These are phyloP conservation scores for Myotis planiceps DNA, from an alignment of 2,797 vertebrate genomes.

Conservation along the genomic window DNA sequence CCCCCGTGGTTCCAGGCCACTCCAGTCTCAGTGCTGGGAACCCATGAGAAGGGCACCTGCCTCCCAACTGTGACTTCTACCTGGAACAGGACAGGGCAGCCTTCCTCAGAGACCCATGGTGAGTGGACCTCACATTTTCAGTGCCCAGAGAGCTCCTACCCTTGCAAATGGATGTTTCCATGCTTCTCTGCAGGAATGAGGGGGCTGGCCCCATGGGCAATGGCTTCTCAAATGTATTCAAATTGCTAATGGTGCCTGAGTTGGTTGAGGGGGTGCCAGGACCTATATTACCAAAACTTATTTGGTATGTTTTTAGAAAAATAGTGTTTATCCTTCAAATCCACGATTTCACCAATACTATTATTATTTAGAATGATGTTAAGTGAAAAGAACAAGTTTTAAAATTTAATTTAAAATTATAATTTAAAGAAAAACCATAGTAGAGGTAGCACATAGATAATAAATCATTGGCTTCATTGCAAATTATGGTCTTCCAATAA, in stretches of 20 bases:
- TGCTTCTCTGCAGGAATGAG: background rate
- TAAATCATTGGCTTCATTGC: background rate
- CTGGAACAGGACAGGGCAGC: background rate
- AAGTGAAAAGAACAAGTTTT: background rate
- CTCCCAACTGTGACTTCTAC: background rate
- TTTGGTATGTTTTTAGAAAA: background rate
- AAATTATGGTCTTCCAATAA: background rate
- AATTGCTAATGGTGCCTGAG: background rate
- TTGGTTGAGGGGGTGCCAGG: background rate
- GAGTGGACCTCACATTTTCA: background rate
- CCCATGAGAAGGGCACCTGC: background rate
- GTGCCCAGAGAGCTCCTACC: background rate
- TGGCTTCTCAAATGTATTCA: background rate
- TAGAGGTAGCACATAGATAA: fast-evolving
- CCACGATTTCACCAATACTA: background rate
- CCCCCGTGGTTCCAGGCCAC: background rate
- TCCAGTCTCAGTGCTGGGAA: background rate
- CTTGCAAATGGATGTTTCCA: background rate
- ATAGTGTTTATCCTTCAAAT: background rate
- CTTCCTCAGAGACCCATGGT: background rate
- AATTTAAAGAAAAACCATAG: background rate
- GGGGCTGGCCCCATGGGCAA: too few relatives aligned
- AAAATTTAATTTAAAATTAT: background rate
- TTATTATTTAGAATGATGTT: background rate
- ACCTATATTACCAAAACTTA: background rate